Percentiles rank a stretch among this genome's conserved stretches.
Conservation (phyloP, 2,113 vertebrate genomes). For the Redunca redunca region DNA sequence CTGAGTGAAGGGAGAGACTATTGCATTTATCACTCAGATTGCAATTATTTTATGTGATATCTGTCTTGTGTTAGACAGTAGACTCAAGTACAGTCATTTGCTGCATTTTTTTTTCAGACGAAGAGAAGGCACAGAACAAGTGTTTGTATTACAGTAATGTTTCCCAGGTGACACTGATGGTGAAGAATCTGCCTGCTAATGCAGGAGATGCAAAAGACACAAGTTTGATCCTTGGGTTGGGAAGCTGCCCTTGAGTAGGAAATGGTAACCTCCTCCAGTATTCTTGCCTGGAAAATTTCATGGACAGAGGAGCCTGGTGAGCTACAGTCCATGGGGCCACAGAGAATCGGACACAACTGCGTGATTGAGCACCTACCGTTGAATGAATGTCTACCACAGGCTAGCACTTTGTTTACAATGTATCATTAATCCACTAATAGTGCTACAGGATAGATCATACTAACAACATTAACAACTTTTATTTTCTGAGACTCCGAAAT, state of each 20-base stretch:
- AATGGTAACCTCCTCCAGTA: not conserved
- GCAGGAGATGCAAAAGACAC: not conserved
- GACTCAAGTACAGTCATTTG: not conserved
- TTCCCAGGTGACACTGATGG: not conserved
- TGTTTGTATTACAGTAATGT: not conserved
- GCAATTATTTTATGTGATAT: not conserved
- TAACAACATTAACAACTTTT: not conserved
- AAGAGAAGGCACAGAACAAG: not conserved
- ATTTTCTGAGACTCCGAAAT: not conserved
- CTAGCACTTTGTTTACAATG: not conserved
- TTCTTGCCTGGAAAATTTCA: not conserved
- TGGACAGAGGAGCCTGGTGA: not conserved
- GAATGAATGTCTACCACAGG: not conserved
- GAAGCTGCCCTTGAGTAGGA: not conserved
- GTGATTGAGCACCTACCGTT: not conserved
- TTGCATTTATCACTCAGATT: not conserved
- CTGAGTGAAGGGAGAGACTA: not conserved
- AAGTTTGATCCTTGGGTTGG: not conserved
- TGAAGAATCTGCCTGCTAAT: not conserved
- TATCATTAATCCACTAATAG: not conserved
- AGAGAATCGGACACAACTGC: not conserved
- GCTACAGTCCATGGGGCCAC: not conserved
- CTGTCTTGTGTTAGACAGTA: not conserved
- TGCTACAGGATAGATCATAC: not conserved
- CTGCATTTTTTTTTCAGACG: not conserved